phyloP scores from a whole-genome alignment of 2,888 invertebrate species.

The Orchesellides sinensis region DNA sequence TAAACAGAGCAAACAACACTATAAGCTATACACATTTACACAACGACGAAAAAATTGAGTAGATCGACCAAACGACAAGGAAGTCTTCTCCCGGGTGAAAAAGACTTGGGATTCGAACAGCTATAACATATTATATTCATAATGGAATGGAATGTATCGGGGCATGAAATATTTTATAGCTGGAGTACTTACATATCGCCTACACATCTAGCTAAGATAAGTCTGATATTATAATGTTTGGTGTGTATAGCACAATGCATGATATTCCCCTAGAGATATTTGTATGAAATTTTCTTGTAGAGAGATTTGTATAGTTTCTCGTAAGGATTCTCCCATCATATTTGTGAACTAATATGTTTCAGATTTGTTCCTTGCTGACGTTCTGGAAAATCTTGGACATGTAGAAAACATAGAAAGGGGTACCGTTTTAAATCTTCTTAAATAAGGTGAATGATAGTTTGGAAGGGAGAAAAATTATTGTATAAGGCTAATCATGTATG shows the following conservation, averaged over 20 bases:
- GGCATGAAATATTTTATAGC: constrained; percentile 9
- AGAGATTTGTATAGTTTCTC: background rate
- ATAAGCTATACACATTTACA: constrained; percentile 30
- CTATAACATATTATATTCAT: background rate
- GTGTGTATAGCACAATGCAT: background rate
- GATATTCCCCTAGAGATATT: background rate
- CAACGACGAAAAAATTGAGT: constrained; percentile 55
- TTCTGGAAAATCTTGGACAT: background rate
- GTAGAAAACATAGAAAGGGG: background rate
- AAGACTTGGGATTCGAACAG: background rate
- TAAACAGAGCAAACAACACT: constrained; percentile 28
- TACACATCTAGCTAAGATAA: background rate
- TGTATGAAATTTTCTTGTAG: background rate
- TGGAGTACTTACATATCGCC: background rate
- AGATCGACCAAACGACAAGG: constrained; percentile 63
- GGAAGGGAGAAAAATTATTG: background rate
- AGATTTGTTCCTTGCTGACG: background rate
- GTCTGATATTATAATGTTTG: background rate
- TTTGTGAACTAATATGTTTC: background rate
- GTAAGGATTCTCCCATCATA: background rate
- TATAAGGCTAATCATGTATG: background rate
- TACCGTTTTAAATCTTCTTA: background rate
- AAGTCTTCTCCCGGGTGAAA: constrained; percentile 53
- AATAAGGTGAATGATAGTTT: background rate
- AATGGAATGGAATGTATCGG: background rate